Conservation (phyloP, 2,797 vertebrate genomes). For the Amphiprion clarkii region DNA sequence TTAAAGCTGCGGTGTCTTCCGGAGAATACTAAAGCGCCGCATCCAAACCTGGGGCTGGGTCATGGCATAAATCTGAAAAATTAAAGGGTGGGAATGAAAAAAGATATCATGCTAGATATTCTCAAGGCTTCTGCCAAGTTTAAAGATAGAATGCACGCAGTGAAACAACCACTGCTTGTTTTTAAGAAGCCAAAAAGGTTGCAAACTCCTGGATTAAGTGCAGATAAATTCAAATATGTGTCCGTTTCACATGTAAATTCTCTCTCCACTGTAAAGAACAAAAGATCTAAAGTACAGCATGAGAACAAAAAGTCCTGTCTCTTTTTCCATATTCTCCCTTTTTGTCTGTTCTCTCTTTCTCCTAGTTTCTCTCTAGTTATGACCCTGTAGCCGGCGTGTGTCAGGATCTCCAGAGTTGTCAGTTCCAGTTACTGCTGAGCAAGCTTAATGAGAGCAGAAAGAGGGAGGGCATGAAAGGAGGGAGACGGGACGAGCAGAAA, state of each 20-base stretch:
- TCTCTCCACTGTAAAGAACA: background rate
- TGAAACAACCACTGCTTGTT: background rate
- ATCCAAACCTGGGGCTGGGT: conserved; percentile 19
- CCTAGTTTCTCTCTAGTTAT: conserved; percentile 45
- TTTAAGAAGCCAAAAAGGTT: background rate
- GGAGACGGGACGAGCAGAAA: conserved; percentile 25
- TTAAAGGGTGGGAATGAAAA: conserved; percentile 3
- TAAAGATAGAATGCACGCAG: background rate
- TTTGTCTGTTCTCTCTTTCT: conserved; percentile 13
- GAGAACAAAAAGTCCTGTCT: conserved; percentile 9
- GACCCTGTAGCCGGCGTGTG: conserved; percentile 68
- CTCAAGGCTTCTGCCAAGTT: background rate
- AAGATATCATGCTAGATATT: background rate
- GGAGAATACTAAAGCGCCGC: conserved; percentile 21
- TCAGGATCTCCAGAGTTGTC: conserved; percentile 72
- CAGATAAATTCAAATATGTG: background rate
- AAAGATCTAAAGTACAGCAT: background rate
- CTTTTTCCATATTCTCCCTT: conserved; percentile 14
- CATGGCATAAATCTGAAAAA: background rate
- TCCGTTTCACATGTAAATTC: background rate
- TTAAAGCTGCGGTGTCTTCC: conserved; percentile 13
- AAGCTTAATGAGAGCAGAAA: conserved; percentile 75
- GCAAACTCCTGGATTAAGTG: background rate
- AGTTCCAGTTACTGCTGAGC: conserved; percentile 78
- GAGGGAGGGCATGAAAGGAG: conserved; percentile 50